Percentiles rank a stretch among this genome's conserved stretches.
phyloP scores from a whole-genome alignment of 2,797 vertebrate genomes.

The Propithecus deckenii region DNA sequence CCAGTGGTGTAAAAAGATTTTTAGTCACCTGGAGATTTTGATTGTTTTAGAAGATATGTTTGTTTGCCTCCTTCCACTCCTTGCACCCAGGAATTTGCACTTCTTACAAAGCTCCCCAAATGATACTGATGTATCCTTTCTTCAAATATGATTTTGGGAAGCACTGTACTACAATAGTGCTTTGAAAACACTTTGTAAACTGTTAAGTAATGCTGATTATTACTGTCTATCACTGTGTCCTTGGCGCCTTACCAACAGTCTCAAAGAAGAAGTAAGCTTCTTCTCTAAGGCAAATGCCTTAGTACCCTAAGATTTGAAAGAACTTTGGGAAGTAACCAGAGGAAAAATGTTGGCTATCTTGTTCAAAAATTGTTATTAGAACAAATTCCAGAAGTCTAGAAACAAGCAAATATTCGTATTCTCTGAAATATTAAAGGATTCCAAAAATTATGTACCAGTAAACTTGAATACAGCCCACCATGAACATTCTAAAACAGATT shows the following conservation, averaged over 20 bases:
- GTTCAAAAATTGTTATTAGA: not conserved
- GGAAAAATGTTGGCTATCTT: not conserved
- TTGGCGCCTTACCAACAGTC: not conserved
- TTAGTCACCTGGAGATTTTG: not conserved
- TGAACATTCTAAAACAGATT: conserved; percentile 4
- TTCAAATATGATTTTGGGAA: not conserved
- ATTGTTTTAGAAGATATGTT: not conserved
- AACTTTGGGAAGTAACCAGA: not conserved
- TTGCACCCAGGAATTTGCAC: not conserved
- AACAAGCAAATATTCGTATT: not conserved
- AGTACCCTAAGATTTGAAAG: not conserved
- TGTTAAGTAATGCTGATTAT: not conserved
- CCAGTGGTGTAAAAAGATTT: not conserved
- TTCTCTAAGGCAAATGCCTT: not conserved
- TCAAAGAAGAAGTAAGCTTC: not conserved
- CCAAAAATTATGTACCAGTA: not conserved
- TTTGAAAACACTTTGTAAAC: not conserved
- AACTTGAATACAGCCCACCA: not conserved
- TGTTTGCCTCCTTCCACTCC: not conserved
- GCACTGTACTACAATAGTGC: not conserved
- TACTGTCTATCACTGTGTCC: not conserved
- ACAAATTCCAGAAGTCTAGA: not conserved
- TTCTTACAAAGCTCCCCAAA: not conserved
- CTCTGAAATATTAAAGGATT: not conserved
- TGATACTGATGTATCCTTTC: not conserved